Evolutionary conservation across 2,113 vertebrate species (phyloP), one percentile per base, ranked within the genome.

Genomic region (Macaca nemestrina): DNA sequence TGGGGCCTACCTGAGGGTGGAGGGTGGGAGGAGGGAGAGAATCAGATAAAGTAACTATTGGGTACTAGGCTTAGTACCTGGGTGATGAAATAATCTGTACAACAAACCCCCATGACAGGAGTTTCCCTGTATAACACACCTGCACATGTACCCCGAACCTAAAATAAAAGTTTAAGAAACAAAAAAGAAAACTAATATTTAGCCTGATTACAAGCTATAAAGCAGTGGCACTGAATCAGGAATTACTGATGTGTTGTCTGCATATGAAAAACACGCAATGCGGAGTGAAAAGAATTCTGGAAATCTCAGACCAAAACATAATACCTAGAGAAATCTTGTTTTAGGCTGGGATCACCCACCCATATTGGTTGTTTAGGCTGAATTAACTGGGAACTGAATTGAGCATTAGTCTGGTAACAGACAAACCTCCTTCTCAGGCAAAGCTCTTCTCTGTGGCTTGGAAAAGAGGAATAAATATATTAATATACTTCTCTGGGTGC

Each of bases 231-330:
- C 38, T 17, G 11, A 2, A 3, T 61, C 43, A 32, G 3, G 12
- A 57, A 38, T n/a, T 8, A 10, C 20, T 8, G 3, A 20, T 7
- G 20, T 59, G 11, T 10, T 18, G 0, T 3, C 14, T 16, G 0
- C 52, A 68, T 64, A 23, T 8, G 8, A 43, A 67, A 57, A 52
- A 2, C 27, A 23, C 7, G 11, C 40, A 61, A 0, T 12, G 64
- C 14, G 2, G 8, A 43, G 4, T 25, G 13, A 16, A 43, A 84
- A 17, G 2, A 8, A 2, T 67, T 83, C 80, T 79, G 67, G 32
- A 73, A 79, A 82, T 30, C 59, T 79, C n/a, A 18, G 9, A 12
- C 32, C 1, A 38, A 45, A 64, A 45, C 14, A 13, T 0, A 27
- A n/a, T 3, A 25, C 18, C 59, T 20, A 59, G 38, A 20, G 70